Conservation (phyloP, 2,797 vertebrate species). For the Distichodus sexfasciatus region DNA sequence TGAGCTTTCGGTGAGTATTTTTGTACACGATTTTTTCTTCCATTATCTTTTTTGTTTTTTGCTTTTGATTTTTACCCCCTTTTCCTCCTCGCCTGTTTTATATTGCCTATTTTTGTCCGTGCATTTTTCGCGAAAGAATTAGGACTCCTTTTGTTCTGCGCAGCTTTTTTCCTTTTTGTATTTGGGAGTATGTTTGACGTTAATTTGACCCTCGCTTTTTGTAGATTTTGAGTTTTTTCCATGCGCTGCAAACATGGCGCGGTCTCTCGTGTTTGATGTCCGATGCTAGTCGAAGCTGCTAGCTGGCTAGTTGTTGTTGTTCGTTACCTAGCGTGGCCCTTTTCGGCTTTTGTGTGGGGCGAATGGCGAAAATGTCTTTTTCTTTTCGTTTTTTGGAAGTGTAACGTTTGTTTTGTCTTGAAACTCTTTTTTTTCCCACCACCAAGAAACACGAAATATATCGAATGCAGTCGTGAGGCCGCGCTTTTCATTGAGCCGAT, state of each 20-base stretch:
- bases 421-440: background rate
- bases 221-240: too few species aligned
- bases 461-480: background rate
- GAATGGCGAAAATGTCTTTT: too few species aligned
- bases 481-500: background rate
- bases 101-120: constrained; percentile 50
- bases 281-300: too few species aligned
- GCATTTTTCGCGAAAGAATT: background rate
- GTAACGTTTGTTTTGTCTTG: background rate
- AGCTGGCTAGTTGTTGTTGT: too few species aligned
- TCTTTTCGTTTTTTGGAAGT: background rate
- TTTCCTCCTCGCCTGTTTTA: constrained; percentile 65
- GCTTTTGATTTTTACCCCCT: constrained; percentile 57
- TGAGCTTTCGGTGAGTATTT: constrained; percentile 80
- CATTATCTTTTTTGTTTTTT: constrained; percentile 17
- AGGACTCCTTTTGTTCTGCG: constrained; percentile 24
- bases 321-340: too few species aligned
- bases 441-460: background rate
- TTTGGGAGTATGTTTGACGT: background rate
- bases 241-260: too few species aligned
- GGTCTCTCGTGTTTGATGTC: too few species aligned
- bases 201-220: too few species aligned
- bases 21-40: constrained; percentile 69
- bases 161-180: background rate
- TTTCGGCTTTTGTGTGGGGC: too few species aligned